Evolutionary conservation across 2,113 vertebrate genomes (phyloP).

Genomic region (Pluvianellus socialis): DNA sequence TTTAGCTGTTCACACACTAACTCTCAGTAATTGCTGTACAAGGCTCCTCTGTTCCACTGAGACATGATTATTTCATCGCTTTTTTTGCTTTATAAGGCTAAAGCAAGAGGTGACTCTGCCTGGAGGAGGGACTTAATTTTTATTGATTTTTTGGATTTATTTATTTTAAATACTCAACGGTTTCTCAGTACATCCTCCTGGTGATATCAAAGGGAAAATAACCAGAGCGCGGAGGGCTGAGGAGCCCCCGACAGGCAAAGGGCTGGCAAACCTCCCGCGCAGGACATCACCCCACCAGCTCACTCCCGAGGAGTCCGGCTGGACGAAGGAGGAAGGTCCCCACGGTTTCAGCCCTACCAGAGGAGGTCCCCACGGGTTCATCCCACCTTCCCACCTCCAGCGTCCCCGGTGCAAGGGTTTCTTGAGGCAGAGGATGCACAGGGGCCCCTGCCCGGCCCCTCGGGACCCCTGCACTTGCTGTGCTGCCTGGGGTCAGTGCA

Average conservation of each 20-base stretch:
- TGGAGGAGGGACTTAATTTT: not conserved
- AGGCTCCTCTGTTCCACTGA: not conserved
- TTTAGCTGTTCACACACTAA: not conserved
- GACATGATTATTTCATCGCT: not conserved
- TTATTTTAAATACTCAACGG: not conserved
- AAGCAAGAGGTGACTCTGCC: not conserved
- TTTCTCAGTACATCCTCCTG: not conserved
- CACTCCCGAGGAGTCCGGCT: rapidly evolving
- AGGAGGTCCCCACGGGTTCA: not conserved
- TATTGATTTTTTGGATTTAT: not conserved
- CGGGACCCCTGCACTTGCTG: too few species aligned
- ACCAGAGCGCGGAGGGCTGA: not conserved
- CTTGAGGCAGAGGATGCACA: rapidly evolving
- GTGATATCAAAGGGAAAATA: not conserved
- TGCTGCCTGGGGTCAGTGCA: rapidly evolving
- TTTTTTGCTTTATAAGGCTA: not conserved
- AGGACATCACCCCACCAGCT: not conserved
- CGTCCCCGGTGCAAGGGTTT: not conserved
- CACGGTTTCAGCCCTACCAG: rapidly evolving
- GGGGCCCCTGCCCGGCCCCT: not conserved
- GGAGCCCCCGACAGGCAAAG: not conserved
- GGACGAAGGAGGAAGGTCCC: not conserved
- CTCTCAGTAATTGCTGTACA: not conserved
- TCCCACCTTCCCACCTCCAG: not conserved
- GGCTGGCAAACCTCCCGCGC: rapidly evolving